A percentile compares a stretch with the other conserved stretches of the same genome.
Conservation (phyloP, 2,797 vertebrate genomes). For the Psittacula echo region DNA sequence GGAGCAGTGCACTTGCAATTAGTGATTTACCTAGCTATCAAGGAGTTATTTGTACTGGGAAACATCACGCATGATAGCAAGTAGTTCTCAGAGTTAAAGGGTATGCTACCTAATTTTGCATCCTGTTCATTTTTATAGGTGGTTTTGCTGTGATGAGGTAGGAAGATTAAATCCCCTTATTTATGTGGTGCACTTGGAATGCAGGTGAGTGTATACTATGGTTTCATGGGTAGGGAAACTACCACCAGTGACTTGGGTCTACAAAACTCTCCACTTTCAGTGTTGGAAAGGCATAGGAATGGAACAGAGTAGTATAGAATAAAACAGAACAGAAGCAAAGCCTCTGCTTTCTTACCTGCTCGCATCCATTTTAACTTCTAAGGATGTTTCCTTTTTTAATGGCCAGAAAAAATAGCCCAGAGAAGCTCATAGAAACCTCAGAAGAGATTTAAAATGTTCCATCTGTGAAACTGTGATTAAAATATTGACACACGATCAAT, state of each 20-base stretch:
- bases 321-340: background rate
- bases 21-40: background rate
- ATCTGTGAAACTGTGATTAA: constrained; percentile 17
- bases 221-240: background rate
- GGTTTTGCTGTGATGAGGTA: background rate
- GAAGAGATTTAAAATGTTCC: constrained; percentile 1
- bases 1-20: background rate
- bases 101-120: background rate
- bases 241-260: background rate
- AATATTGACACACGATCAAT: constrained; percentile 35
- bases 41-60: background rate
- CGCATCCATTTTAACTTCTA: background rate
- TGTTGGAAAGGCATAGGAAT: background rate
- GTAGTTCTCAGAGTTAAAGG: background rate
- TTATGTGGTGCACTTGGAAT: background rate
- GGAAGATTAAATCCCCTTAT: background rate
- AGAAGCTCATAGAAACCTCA: background rate
- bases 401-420: background rate
- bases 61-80: fast-evolving
- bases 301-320: background rate
- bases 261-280: background rate
- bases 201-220: background rate
- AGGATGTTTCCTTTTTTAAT: constrained; percentile 3
- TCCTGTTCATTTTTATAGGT: background rate
- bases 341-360: background rate